Evolutionary conservation across 2,888 invertebrate species (phyloP).

Genomic region (Drosophila ustulata): DNA sequence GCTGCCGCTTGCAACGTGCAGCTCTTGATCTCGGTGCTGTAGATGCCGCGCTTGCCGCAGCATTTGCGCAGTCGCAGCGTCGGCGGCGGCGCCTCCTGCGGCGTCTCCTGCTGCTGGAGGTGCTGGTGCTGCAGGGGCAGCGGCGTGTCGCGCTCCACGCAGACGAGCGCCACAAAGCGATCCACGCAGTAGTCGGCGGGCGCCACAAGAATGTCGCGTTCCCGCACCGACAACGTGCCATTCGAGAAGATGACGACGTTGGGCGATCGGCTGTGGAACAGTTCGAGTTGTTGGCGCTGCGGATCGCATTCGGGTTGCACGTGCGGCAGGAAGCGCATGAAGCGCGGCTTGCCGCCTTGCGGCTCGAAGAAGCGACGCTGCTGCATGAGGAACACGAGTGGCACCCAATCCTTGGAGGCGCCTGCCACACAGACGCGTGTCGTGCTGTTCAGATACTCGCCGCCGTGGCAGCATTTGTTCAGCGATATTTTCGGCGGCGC

Average conservation of each 20-base stretch:
- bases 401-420: constrained; percentile 86
- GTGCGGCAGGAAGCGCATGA: constrained; percentile 85
- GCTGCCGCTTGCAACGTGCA: constrained; percentile 84
- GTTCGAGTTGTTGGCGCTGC: constrained; percentile 60
- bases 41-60: constrained; percentile 89
- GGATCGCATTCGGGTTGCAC: constrained; percentile 75
- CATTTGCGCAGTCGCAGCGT: constrained; percentile 87
- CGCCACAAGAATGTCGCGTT: constrained; percentile 85
- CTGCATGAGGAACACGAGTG: constrained; percentile 87
- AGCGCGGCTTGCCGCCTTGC: constrained; percentile 84
- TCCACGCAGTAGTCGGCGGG: constrained; percentile 90
- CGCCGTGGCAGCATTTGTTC: constrained; percentile 87
- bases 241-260: constrained; percentile 87
- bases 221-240: constrained; percentile 88
- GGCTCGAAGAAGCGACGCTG: constrained; percentile 84
- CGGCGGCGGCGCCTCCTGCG: constrained; percentile 17
- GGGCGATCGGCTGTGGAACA: constrained; percentile 81
- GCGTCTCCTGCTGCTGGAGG: too few species aligned
- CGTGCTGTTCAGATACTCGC: constrained; percentile 85
- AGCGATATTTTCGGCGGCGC: constrained; percentile 83
- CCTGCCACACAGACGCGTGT: constrained; percentile 84
- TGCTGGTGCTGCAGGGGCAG: not conserved
- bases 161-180: constrained; percentile 87
- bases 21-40: constrained; percentile 86
- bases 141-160: constrained; percentile 18